phyloP scores from a whole-genome alignment of 2,113 vertebrate genomes.

The Ranitomeya variabilis region DNA sequence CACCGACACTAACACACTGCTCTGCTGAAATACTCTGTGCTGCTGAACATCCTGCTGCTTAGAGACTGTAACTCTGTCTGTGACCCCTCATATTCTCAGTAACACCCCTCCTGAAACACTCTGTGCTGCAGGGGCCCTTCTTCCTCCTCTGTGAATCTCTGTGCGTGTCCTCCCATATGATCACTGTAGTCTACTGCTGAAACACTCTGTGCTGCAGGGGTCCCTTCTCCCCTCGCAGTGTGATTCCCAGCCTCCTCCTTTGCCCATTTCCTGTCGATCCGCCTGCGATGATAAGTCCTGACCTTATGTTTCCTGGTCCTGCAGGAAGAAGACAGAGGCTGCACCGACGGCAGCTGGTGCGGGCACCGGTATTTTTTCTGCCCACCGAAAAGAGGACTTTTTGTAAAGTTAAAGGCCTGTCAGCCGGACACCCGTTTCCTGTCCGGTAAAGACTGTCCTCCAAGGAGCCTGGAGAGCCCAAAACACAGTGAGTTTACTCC shows the following conservation, averaged over 20 bases:
- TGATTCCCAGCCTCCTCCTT: no score
- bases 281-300: background rate
- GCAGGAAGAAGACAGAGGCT: conserved; percentile 76
- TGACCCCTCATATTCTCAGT: background rate
- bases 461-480: accelerated
- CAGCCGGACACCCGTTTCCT: conserved; percentile 76
- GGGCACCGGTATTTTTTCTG: conserved; percentile 71
- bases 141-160: no score
- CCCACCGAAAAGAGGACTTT: conserved; percentile 72
- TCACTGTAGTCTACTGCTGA: no score
- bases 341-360: conserved; percentile 74
- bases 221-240: no score
- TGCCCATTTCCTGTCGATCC: no score
- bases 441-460: accelerated
- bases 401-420: conserved; percentile 77
- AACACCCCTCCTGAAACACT: background rate
- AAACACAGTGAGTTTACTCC: conserved; percentile 53
- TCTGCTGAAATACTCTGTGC: background rate
- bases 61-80: no score
- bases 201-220: background rate
- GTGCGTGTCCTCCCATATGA: no score
- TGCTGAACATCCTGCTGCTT: background rate
- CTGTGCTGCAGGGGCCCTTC: background rate
- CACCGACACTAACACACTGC: no score
- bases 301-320: background rate